Evolutionary conservation across 1,140 invertebrate genomes (phyloP), one percentile per base, ranked within the genome.

Genomic region (Galleria mellonella): DNA sequence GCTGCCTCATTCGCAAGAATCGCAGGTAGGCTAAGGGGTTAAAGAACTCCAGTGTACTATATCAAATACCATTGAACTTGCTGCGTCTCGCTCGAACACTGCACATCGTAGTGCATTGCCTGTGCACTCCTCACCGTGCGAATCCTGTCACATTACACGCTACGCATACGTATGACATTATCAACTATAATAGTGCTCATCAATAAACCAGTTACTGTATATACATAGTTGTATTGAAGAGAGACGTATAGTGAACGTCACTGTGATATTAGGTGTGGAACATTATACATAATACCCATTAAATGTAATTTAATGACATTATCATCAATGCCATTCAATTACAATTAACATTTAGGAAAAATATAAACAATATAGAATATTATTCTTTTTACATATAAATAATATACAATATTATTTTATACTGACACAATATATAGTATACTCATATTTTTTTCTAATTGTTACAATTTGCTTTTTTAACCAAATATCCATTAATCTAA

Each of bases 11-110:
- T 79, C 76, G 76, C 79, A 84, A 76, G 79, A 84, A 81, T 66
- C 71, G 73, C 83, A 87, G 83, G 82, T 86, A 87, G 85, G 83
- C 81, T 85, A 86, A 79, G 73, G 83, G 83, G 85, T 86, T 86
- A 87, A 87, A 75, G 83, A 87, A 87, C 86, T 83, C 73, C 55
- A 55, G 65, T 87, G 86, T 83, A 86, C 86, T 86, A 87, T 81
- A 87, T 87, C 79, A 83, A 84, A 81, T 86, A 86, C 79, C 86
- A 82, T 84, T 87, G 85, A 86, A 87, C 83, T 81, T 72, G 62
- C 59, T 55, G 52, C 46, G 57, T 79, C 75, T 53, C 67, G 43
- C 75, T 76, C 72, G 47, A 66, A 63, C 74, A 48, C 54, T 72
- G 70, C 74, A 72, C 52, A 59, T 52, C 53, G 62, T 55, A 66